A percentile compares a stretch with the other conserved stretches of the same genome.
Conservation (phyloP, 2,113 vertebrate species). For the Notarius lentiginosus region DNA sequence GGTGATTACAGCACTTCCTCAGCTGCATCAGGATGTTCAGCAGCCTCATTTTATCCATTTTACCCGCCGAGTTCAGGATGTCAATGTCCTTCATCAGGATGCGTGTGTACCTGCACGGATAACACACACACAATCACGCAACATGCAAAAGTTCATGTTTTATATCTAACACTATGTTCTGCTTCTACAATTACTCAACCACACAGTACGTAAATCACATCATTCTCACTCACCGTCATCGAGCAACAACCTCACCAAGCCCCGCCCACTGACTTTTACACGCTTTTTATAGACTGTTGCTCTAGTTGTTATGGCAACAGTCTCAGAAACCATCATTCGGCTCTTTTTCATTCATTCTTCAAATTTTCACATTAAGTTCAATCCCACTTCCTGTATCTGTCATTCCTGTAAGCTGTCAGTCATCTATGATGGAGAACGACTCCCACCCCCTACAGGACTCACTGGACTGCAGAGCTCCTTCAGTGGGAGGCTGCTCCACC, state of each 20-base stretch:
- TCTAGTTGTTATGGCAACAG: not conserved
- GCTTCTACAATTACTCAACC: too few species aligned
- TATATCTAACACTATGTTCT: not conserved
- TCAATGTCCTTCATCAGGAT: constrained; percentile 93
- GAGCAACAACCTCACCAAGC: not conserved
- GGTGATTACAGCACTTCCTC: constrained; percentile 88
- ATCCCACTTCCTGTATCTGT: too few species aligned
- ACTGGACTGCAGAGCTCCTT: too few species aligned
- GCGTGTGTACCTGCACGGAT: constrained; percentile 79
- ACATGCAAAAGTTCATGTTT: too few species aligned
- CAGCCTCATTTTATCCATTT: constrained; percentile 90
- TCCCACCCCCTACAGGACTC: too few species aligned
- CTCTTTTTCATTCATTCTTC: not conserved
- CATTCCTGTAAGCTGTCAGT: too few species aligned
- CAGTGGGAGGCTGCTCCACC: too few species aligned
- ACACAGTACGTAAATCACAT: too few species aligned
- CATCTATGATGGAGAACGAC: too few species aligned
- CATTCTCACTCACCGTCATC: not conserved
- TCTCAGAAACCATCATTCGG: too few species aligned
- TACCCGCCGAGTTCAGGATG: constrained; percentile 86
- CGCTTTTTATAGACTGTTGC: not conserved
- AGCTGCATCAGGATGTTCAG: constrained; percentile 90
- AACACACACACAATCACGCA: constrained; percentile 21
- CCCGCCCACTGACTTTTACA: not conserved
- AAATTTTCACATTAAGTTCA: not conserved